phyloP scores from a whole-genome alignment of 2,797 vertebrate genomes.

The Telmatherina bonti region DNA sequence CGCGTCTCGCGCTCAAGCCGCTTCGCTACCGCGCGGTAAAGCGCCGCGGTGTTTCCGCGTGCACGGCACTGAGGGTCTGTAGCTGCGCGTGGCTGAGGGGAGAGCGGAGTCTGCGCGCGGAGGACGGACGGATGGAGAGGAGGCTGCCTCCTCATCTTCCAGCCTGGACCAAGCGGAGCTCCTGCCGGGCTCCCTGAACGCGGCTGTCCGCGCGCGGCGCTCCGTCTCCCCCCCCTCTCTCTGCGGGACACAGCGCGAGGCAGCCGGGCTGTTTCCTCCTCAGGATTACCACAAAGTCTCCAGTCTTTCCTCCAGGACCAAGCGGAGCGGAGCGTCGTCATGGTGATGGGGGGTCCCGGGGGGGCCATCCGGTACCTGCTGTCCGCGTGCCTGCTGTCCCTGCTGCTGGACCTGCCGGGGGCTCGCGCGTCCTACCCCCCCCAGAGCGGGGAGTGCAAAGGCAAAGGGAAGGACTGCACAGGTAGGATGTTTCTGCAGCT shows the following conservation, averaged over 20 bases:
- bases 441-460: conserved; percentile 73
- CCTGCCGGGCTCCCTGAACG: conserved; percentile 53
- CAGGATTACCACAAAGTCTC: conserved; percentile 18
- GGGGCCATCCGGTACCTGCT: conserved; percentile 42
- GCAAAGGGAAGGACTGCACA: conserved; percentile 74
- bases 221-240: background rate
- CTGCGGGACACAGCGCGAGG: conserved; percentile 32
- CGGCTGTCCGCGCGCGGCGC: conserved; percentile 13
- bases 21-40: conserved; percentile 10
- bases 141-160: conserved; percentile 52
- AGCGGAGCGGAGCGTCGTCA: no score
- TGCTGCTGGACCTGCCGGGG: conserved; percentile 55
- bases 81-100: background rate
- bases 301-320: background rate
- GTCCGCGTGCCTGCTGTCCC: conserved; percentile 49
- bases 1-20: conserved; percentile 27
- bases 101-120: conserved; percentile 10
- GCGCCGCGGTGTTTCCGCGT: background rate
- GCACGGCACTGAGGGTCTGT: background rate
- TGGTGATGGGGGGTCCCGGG: conserved; percentile 55
- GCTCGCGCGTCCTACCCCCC: conserved; percentile 60
- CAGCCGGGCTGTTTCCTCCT: conserved; percentile 4
- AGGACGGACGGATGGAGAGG: conserved; percentile 37
- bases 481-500: conserved; percentile 45
- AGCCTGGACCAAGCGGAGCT: conserved; percentile 33